Evolutionary conservation across 2,113 vertebrate species (phyloP), one percentile per base, ranked within the genome.

Genomic region (Hemibagrus wyckioides): DNA sequence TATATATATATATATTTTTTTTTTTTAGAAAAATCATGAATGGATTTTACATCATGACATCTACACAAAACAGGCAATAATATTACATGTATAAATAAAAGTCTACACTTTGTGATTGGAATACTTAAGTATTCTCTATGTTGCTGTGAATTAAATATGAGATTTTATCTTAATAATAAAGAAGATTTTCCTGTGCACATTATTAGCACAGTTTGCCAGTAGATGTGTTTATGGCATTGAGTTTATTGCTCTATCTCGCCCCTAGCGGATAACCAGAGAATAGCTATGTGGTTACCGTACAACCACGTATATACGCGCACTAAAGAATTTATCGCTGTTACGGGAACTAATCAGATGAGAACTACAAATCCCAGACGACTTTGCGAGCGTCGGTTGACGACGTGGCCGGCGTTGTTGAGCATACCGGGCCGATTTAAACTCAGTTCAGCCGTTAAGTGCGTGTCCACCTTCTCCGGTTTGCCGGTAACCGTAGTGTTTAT

Each of bases 371-470:
- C 95, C 94, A 92, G 0, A 79, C 84, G 4, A 10, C 91, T 75
- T 1, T 83, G 90, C 85, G 33, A 11, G 15, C 23, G 83, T 61
- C 79, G 77, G 87, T 85, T 90, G 67, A 90, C 90, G 67, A 90
- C 90, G 83, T 89, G 93, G 95, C 92, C 89, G 90, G 92, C 92
- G 94, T 94, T 90, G 15, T 59, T 17, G 21, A 91, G 56, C 83
- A 30, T 85, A 94, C 95, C 94, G 95, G 95, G 93, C 69, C 6
- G 91, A 94, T 96, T 96, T 93, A 93, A 96, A 95, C 73, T 86
- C 69, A 30, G n/a, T 76, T 83, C 69, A 36, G 61, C 11, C 30
- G 80, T 65, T 15, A 79, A 65, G 73, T 63, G 7, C 44, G 54
- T 71, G 79, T 91, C 82, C n/a, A n/a, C n/a, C 71, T 44, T 84